phyloP scores from a whole-genome alignment of 2,888 invertebrate genomes.

The Orthosia gothica region DNA sequence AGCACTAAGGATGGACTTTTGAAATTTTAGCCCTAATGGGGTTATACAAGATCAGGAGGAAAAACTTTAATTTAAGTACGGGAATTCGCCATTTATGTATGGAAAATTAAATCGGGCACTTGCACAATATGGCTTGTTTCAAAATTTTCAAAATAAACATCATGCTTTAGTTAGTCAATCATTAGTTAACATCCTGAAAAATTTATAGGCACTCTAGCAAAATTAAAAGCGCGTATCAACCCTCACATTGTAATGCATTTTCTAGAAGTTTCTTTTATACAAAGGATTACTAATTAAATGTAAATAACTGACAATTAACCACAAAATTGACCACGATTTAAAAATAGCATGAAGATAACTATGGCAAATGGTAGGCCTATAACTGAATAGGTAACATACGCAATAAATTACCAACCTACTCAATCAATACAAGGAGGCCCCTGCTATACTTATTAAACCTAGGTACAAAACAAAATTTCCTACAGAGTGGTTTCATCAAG shows the following conservation, averaged over 20 bases:
- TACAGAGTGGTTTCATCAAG: background rate
- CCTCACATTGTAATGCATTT: background rate
- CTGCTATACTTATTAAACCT: background rate
- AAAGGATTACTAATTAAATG: background rate
- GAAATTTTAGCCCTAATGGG: too few species aligned
- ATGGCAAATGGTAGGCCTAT: background rate
- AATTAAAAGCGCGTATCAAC: background rate
- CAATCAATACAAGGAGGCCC: background rate
- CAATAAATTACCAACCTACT: too few species aligned
- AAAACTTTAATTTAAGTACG: too few species aligned
- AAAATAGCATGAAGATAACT: background rate
- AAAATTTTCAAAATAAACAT: background rate
- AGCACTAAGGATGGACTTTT: background rate
- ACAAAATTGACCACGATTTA: background rate
- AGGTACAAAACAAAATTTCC: background rate
- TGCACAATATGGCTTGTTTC: background rate
- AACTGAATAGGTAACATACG: background rate
- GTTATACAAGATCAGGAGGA: too few species aligned
- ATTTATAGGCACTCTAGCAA: background rate
- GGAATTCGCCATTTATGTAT: too few species aligned
- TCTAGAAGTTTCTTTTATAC: constrained; percentile 11
- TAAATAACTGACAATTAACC: background rate
- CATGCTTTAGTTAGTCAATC: too few species aligned
- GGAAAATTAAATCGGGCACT: too few species aligned
- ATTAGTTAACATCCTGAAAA: too few species aligned